phyloP scores from a whole-genome alignment of 2,888 invertebrate species.

The Eumerus sabulonum region DNA sequence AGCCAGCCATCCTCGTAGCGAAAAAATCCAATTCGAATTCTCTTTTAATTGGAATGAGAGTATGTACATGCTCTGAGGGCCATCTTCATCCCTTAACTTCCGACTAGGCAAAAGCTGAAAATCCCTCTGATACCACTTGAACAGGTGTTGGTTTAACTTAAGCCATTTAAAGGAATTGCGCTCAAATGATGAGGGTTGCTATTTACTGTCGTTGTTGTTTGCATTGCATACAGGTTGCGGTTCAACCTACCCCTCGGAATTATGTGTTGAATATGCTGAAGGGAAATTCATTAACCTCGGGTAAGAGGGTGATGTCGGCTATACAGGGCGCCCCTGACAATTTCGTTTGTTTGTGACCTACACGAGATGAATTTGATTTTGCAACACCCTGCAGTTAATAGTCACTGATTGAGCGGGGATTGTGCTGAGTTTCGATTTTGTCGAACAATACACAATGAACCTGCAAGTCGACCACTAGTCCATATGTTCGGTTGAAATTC shows the following conservation, averaged over 20 bases:
- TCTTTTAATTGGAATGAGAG: constrained; percentile 65
- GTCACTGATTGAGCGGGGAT: constrained; percentile 65
- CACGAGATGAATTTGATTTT: neutral
- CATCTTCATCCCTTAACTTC: constrained; percentile 54
- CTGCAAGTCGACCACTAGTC: constrained; percentile 72
- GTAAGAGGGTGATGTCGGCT: constrained; percentile 13
- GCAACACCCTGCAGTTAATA: constrained; percentile 60
- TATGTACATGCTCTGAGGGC: constrained; percentile 43
- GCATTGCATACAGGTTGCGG: constrained; percentile 64
- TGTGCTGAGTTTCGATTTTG: constrained; percentile 54
- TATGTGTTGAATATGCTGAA: constrained; percentile 24
- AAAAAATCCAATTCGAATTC: constrained; percentile 77
- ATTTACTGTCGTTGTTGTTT: constrained; percentile 50
- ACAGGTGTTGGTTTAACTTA: constrained; percentile 73
- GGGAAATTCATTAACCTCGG: neutral
- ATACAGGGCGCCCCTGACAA: constrained; percentile 26
- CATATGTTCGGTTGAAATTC: constrained; percentile 72
- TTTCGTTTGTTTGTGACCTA: neutral
- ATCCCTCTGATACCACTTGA: constrained; percentile 71
- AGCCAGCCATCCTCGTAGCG: neutral
- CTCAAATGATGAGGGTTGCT: constrained; percentile 56
- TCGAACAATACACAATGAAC: constrained; percentile 56
- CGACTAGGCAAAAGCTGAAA: constrained; percentile 51
- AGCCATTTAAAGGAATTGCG: constrained; percentile 68
- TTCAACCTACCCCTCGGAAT: constrained; percentile 57